phyloP scores from a whole-genome alignment of 23 tunicate genomes.

The Corella eumyota region DNA sequence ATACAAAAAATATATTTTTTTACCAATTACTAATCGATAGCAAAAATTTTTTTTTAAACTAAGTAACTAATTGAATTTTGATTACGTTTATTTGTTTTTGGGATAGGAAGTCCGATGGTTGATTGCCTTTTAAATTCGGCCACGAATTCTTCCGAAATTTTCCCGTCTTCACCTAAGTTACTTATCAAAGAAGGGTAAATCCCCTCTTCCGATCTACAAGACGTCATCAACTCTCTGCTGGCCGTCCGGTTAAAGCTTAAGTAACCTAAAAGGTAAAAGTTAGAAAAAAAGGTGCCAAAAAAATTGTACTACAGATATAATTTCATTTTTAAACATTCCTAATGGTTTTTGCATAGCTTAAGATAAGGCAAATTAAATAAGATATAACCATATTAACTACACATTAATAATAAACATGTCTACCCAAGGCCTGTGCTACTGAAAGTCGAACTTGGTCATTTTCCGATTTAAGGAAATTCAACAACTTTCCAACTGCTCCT shows the following conservation, averaged over 20 bases:
- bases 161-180: slow-evolving; percentile 74
- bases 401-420: too few species aligned
- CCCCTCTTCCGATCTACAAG: slow-evolving; percentile 35
- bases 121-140: slow-evolving; percentile 67
- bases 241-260: slow-evolving; percentile 79
- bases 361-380: too few species aligned
- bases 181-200: slow-evolving; percentile 29
- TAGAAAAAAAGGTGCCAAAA: too few species aligned
- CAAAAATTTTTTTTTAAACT: too few species aligned
- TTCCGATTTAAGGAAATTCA: slow-evolving; percentile 10
- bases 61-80: too few species aligned
- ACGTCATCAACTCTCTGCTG: slow-evolving; percentile 58
- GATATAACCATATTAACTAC: too few species aligned
- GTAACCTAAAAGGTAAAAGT: slow-evolving; percentile 36
- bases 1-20: too few species aligned
- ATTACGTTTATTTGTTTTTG: too few species aligned
- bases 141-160: slow-evolving; percentile 54
- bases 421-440: slow-evolving; percentile 54
- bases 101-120: slow-evolving; percentile 61
- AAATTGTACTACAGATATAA: too few species aligned
- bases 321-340: too few species aligned
- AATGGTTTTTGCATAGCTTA: too few species aligned
- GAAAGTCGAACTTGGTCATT: slow-evolving; percentile 34
- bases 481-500: slow-evolving; percentile 39
- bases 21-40: too few species aligned